Evolutionary conservation across 2,888 invertebrate species (phyloP), one percentile per base, ranked within the genome.

Genomic region (Tinea semifulvella): DNA sequence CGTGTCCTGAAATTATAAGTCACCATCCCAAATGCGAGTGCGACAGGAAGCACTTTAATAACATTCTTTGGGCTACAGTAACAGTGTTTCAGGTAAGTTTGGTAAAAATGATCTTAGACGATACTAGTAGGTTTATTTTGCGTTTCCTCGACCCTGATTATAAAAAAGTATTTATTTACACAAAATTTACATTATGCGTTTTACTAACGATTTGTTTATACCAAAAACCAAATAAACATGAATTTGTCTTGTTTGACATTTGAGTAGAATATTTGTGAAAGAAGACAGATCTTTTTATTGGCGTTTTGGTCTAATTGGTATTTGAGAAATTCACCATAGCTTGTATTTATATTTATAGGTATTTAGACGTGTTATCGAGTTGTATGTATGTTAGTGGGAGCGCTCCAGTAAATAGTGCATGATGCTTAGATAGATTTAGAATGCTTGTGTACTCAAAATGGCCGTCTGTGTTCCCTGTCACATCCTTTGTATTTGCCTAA

Each of bases 21-120:
- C 89, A 90, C 77, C 90, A 91, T 83, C 90, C 91, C 73, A 85
- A 89, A 83, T 96, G 96, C 85, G 90, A 92, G 82, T 96, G 96
- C 86, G 95, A 96, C 88, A 88, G 97, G 83, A 96, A 96, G 86
- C 96, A 97, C 87, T 97, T 96, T 91, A 96, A 97, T 91, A 94
- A 93, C 87, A 91, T 97, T 85, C 88, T 96, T 65, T 95, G 96
- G 93, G 95, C 96, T 60, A 94, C 95, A 61, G 94, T 96, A 82
- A 97, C 97, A 72, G 96, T 96, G 54, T 97, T 97, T 76, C 95
- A 96, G 94, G 95, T 96, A 89, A 89, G 90, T 73, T 57, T 61
- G 59, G 60, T 58, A 28, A 43, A 2, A 40, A 17, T 10, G 14
- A 38, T 19, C 16, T 6, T 80, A 53, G 54, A 65, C 56, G 56